phyloP scores from a whole-genome alignment of 2,113 vertebrate species.

The Varanus komodoensis region DNA sequence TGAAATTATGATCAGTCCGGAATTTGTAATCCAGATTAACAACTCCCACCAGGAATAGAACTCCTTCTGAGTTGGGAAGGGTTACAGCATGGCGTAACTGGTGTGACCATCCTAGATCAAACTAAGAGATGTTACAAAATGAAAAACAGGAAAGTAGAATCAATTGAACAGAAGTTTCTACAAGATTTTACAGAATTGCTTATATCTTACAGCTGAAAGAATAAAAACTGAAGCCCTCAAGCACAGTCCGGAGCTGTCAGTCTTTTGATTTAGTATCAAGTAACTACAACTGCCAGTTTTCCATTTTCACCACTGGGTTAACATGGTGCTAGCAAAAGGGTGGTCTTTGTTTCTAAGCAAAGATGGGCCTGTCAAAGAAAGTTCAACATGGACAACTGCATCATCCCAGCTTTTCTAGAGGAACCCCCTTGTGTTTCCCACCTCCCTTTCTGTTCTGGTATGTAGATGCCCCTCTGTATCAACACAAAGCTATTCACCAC shows the following conservation, averaged over 20 bases:
- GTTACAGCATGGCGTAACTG: slow-evolving; percentile 43
- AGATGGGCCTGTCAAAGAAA: neutral
- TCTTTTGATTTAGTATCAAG: slow-evolving; percentile 5
- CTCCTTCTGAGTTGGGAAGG: slow-evolving; percentile 51
- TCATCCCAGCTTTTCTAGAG: rapidly evolving
- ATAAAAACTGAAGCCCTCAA: slow-evolving; percentile 27
- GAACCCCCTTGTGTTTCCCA: neutral
- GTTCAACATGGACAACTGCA: neutral
- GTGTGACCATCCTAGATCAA: neutral
- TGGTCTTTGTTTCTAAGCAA: slow-evolving; percentile 44
- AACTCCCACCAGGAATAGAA: slow-evolving; percentile 43
- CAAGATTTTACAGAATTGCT: slow-evolving; percentile 33
- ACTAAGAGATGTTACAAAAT: slow-evolving; percentile 52
- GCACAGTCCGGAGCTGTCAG: slow-evolving; percentile 5
- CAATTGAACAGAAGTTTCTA: slow-evolving; percentile 19
- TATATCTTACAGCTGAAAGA: slow-evolving; percentile 24
- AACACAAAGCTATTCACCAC: neutral
- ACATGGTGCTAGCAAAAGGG: rapidly evolving
- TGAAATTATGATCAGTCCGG: neutral
- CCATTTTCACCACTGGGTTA: neutral
- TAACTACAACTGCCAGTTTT: slow-evolving; percentile 4
- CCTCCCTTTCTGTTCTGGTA: neutral
- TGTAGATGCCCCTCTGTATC: neutral
- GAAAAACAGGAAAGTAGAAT: slow-evolving; percentile 30
- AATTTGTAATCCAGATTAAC: slow-evolving; percentile 28